phyloP scores from a whole-genome alignment of 2,888 invertebrate genomes.

The Nematopogon swammerdamellus region DNA sequence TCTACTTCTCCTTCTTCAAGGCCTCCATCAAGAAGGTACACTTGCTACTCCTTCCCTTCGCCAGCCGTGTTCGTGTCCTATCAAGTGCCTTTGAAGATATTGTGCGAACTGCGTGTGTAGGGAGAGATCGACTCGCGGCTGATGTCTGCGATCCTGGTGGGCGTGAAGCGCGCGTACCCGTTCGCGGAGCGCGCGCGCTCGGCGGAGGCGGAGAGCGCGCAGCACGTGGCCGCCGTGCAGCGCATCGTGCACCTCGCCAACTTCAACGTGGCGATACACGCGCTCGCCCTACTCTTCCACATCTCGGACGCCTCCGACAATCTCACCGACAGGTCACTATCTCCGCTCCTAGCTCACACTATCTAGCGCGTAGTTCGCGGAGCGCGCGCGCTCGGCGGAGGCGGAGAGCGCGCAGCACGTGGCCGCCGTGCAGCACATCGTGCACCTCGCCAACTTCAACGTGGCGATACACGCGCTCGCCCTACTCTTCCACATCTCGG shows the following conservation, averaged over 20 bases:
- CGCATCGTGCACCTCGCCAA: constrained; percentile 71
- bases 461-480: constrained; percentile 25
- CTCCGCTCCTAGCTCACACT: no score
- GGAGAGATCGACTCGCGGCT: constrained; percentile 75
- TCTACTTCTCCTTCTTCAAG: constrained; percentile 96
- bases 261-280: constrained; percentile 56
- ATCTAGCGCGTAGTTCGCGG: constrained; percentile 75
- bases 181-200: constrained; percentile 65
- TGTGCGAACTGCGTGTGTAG: constrained; percentile 22
- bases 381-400: constrained; percentile 47
- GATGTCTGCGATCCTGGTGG: constrained; percentile 74
- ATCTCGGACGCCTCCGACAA: constrained; percentile 45
- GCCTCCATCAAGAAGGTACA: constrained; percentile 78
- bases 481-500: constrained; percentile 41
- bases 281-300: constrained; percentile 51
- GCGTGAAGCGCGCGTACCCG: constrained; percentile 80
- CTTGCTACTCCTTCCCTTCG: no score
- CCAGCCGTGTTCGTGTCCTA: no score
- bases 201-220: constrained; percentile 41
- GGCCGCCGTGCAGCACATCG: constrained; percentile 71
- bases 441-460: constrained; percentile 64
- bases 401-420: constrained; percentile 59
- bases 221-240: constrained; percentile 71
- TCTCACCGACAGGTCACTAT: constrained; percentile 54
- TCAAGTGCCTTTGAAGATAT: no score